These are phyloP conservation scores for Rhinoptilus africanus DNA, from an alignment of 2,113 vertebrate species.

Conservation along the genomic window DNA sequence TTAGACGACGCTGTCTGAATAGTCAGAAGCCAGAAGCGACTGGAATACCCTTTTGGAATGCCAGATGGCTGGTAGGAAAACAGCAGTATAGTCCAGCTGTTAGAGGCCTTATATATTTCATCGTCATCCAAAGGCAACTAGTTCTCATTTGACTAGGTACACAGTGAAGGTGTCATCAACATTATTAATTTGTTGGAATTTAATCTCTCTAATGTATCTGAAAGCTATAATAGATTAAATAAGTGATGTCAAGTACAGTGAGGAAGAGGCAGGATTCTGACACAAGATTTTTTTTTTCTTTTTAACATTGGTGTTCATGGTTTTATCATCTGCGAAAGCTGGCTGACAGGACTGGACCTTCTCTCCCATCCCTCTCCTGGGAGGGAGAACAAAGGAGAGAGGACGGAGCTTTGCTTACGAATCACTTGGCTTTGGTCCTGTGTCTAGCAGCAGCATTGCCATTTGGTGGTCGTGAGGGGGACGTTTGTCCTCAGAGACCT, in stretches of 20 bases:
- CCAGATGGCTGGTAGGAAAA: not conserved
- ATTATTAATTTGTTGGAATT: slow-evolving; percentile 23
- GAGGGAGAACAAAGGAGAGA: not conserved
- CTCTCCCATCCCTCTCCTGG: not conserved
- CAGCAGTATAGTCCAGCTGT: not conserved
- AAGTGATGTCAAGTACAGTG: not conserved
- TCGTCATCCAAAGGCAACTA: not conserved
- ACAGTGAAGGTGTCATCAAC: slow-evolving; percentile 1
- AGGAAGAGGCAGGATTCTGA: not conserved
- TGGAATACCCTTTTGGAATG: not conserved
- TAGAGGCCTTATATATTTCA: not conserved
- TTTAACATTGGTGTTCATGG: not conserved
- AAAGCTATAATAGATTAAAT: not conserved
- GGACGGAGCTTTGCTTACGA: not conserved
- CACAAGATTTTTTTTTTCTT: not conserved
- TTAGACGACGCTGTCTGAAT: not conserved
- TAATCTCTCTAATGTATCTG: not conserved
- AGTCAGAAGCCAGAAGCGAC: not conserved
- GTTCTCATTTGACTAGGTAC: slow-evolving; percentile 27
- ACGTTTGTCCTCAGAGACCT: not conserved
- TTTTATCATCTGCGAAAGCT: not conserved
- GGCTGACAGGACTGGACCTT: not conserved
- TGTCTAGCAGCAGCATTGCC: not conserved
- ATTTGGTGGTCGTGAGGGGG: not conserved
- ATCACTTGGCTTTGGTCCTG: not conserved